A percentile compares a stretch with the other conserved stretches of the same genome.
Evolutionary conservation across 2,797 vertebrate species (phyloP).

Genomic region (Discoglossus pictus): DNA sequence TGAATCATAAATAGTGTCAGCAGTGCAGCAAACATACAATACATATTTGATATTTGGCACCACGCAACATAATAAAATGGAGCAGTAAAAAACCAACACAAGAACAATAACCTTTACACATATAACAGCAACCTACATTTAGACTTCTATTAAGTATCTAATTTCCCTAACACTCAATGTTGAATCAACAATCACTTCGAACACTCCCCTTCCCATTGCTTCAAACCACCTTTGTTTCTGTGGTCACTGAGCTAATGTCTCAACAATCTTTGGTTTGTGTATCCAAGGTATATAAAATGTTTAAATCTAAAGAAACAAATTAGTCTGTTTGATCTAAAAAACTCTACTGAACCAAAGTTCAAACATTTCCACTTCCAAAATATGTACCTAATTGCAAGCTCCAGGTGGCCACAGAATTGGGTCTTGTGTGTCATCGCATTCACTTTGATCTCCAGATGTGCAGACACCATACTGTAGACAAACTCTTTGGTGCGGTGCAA

Average conservation of each 20-base stretch:
- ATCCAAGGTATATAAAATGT: constrained; percentile 11
- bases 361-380: constrained; percentile 12
- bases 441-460: constrained; percentile 27
- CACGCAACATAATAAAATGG: too few relatives aligned
- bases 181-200: not conserved
- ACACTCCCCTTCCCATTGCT: too few relatives aligned
- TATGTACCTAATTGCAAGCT: constrained; percentile 13
- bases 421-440: constrained; percentile 1
- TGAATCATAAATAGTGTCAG: too few relatives aligned
- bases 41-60: too few relatives aligned
- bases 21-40: too few relatives aligned
- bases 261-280: not conserved
- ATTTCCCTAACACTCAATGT: not conserved
- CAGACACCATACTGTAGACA: constrained; percentile 17
- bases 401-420: constrained; percentile 24
- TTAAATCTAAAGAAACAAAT: not conserved
- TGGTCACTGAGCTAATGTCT: constrained; percentile 27
- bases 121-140: too few relatives aligned
- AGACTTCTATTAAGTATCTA: too few relatives aligned
- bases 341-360: constrained; percentile 3
- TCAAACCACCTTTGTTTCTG: not conserved
- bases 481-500: constrained; percentile 6
- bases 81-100: too few relatives aligned
- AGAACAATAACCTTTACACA: too few relatives aligned
- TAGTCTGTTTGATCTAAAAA: constrained; percentile 7